phyloP scores from a whole-genome alignment of 2,888 invertebrate genomes.

The Volucella inanis region DNA sequence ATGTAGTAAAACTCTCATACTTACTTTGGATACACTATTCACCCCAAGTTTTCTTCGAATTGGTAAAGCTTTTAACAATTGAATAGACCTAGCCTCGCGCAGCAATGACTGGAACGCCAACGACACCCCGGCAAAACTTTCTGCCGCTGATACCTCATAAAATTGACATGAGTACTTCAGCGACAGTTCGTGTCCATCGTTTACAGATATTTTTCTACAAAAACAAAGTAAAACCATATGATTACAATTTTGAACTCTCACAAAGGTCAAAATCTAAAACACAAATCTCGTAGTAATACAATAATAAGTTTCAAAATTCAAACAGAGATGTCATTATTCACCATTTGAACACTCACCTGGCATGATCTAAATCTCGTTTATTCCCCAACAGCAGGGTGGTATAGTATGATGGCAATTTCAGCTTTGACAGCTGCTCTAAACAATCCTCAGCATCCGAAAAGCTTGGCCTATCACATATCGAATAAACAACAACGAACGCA shows the following conservation, averaged over 20 bases:
- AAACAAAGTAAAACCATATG: constrained; percentile 75
- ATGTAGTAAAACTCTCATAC: constrained; percentile 16
- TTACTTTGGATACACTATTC: constrained; percentile 90
- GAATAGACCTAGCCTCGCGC: constrained; percentile 90
- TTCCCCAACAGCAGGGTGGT: constrained; percentile 91
- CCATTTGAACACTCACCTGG: constrained; percentile 85
- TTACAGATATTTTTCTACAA: constrained; percentile 88
- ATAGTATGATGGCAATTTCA: constrained; percentile 89
- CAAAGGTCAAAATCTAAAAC: neutral
- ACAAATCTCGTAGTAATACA: neutral
- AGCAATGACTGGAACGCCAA: constrained; percentile 90
- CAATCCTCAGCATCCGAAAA: constrained; percentile 90
- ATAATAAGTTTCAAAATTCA: no score
- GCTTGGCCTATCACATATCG: constrained; percentile 89
- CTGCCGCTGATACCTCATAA: constrained; percentile 93
- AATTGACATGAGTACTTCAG: constrained; percentile 91
- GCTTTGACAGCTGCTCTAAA: constrained; percentile 88
- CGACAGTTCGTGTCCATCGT: constrained; percentile 91
- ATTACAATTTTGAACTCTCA: no score
- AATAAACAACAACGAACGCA: constrained; percentile 92
- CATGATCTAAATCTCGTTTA: constrained; percentile 91
- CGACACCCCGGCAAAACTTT: constrained; percentile 91
- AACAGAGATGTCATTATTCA: neutral
- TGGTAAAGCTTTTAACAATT: constrained; percentile 87
- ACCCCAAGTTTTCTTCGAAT: constrained; percentile 89